Evolutionary conservation across 1,140 invertebrate genomes (phyloP).

Genomic region (Zaprionus gabonicus): DNA sequence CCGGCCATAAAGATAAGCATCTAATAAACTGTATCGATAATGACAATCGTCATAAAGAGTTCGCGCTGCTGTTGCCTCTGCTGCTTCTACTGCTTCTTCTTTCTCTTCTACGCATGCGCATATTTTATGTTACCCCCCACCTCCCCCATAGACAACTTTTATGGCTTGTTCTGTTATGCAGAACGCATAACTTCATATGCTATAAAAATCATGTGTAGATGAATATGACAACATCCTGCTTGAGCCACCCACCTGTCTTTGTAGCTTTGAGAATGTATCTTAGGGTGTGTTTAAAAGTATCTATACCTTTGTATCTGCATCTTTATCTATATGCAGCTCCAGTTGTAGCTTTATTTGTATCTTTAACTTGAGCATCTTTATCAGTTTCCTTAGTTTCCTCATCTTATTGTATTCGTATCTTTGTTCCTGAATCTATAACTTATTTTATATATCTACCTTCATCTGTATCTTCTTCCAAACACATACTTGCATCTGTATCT

Average conservation of each 20-base stretch:
- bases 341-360: neutral
- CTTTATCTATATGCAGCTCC: neutral
- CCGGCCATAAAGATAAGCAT: slow-evolving; percentile 68
- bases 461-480: neutral
- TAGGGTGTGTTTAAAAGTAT: neutral
- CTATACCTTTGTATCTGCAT: neutral
- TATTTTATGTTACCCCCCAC: slow-evolving; percentile 30
- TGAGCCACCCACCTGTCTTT: slow-evolving; percentile 50
- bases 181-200: slow-evolving; percentile 1
- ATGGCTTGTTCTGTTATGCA: neutral
- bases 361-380: neutral
- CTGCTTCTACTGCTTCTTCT: neutral
- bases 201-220: neutral
- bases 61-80: neutral
- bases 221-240: slow-evolving; percentile 31
- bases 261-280: neutral
- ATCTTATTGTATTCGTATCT: too few relatives aligned
- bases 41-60: slow-evolving; percentile 51
- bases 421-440: too few relatives aligned
- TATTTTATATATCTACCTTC: neutral
- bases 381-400: too few relatives aligned
- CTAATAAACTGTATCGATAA: slow-evolving; percentile 77
- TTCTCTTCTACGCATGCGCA: slow-evolving; percentile 42
- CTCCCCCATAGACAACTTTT: neutral
- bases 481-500: neutral